phyloP scores from a whole-genome alignment of 2,797 vertebrate species.

The Craterocephalus amniculus region DNA sequence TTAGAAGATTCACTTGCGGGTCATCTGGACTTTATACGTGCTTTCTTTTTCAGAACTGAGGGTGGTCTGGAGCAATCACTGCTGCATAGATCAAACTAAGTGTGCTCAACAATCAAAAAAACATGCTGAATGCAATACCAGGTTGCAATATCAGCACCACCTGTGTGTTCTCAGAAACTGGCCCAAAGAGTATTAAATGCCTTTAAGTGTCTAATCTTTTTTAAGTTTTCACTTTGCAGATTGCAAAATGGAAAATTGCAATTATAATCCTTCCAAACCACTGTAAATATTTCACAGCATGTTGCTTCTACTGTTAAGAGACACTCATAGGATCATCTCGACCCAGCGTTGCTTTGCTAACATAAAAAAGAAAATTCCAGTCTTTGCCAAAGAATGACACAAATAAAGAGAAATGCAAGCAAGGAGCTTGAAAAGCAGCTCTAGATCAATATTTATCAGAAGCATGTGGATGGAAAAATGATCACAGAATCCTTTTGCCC shows the following conservation, averaged over 20 bases:
- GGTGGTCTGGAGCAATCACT: conserved; percentile 72
- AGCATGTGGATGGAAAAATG: conserved; percentile 60
- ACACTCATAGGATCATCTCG: conserved; percentile 21
- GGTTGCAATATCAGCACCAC: conserved; percentile 26
- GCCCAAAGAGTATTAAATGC: conserved; percentile 24
- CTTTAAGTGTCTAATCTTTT: conserved; percentile 18
- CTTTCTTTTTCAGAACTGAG: conserved; percentile 47
- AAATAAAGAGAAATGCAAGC: conserved; percentile 43
- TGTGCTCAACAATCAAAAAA: conserved; percentile 40
- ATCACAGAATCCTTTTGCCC: conserved; percentile 55
- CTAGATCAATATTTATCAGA: conserved; percentile 63
- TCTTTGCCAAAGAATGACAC: conserved; percentile 68
- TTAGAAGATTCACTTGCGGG: conserved; percentile 77
- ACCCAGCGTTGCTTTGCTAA: conserved; percentile 22
- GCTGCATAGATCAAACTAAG: conserved; percentile 71
- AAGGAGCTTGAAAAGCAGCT: conserved; percentile 40
- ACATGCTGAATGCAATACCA: conserved; percentile 38
- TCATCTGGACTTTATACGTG: conserved; percentile 75
- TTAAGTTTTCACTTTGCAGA: conserved; percentile 28
- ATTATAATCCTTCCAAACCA: conserved; percentile 19
- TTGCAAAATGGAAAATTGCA: conserved; percentile 3
- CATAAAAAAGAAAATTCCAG: conserved; percentile 34
- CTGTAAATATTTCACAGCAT: conserved; percentile 31
- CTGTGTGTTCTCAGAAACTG: conserved; percentile 28
- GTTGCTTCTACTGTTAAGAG: conserved; percentile 31